Evolutionary conservation across 1,140 invertebrate genomes (phyloP).

Genomic region (Papilio aristodemus): DNA sequence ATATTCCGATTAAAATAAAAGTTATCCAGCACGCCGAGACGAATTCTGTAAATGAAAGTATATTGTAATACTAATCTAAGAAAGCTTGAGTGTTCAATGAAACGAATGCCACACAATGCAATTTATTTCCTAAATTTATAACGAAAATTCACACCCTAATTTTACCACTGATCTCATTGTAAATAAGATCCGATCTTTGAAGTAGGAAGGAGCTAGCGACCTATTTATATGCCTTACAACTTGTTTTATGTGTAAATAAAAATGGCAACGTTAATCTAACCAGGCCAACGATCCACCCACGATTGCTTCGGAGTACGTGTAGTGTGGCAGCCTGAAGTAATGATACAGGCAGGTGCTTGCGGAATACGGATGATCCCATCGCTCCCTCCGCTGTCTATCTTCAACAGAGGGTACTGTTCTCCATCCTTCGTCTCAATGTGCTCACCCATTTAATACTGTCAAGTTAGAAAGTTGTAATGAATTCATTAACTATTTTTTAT

Average conservation of each 20-base stretch:
- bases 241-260: too few relatives aligned
- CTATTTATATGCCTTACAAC: neutral
- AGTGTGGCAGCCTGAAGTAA: constrained; percentile 47
- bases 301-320: constrained; percentile 52
- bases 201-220: too few relatives aligned
- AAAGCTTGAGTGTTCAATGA: too few relatives aligned
- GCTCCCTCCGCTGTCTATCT: constrained; percentile 51
- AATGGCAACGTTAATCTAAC: too few relatives aligned
- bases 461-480: too few relatives aligned
- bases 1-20: constrained; percentile 57
- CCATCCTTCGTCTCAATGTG: constrained; percentile 42
- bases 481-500: too few relatives aligned
- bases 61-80: neutral
- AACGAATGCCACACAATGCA: too few relatives aligned
- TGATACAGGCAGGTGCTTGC: constrained; percentile 31
- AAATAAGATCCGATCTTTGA: neutral
- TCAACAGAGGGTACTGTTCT: constrained; percentile 61
- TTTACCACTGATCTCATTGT: too few relatives aligned
- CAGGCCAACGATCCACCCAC: constrained; percentile 60
- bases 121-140: too few relatives aligned
- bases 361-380: constrained; percentile 37
- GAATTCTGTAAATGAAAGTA: constrained; percentile 59
- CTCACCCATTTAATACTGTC: constrained; percentile 23
- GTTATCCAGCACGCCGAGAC: constrained; percentile 70
- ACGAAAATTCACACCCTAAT: too few relatives aligned